Evolutionary conservation across 2,113 vertebrate genomes (phyloP).

Genomic region (Amphilophus citrinellus): DNA sequence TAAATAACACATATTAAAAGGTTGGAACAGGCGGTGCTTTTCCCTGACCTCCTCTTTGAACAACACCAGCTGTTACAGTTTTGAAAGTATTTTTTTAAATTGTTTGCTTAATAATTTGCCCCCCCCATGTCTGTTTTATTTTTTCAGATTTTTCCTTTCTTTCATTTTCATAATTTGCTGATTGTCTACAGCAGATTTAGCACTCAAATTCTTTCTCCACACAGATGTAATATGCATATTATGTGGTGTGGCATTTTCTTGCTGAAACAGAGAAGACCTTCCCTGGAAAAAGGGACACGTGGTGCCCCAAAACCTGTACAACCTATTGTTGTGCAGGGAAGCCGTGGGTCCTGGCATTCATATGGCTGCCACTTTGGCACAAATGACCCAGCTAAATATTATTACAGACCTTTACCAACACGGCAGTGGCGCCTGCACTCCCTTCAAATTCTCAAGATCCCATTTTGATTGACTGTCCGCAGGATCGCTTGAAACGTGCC

Average conservation of each 20-base stretch:
- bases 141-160: background rate
- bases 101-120: background rate
- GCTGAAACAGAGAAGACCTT: background rate
- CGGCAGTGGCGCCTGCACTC: background rate
- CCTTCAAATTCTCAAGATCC: background rate
- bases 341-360: background rate
- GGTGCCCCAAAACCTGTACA: background rate
- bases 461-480: rapidly evolving
- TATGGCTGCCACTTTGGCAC: background rate
- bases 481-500: background rate
- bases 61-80: background rate
- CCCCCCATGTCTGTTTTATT: background rate
- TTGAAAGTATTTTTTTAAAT: background rate
- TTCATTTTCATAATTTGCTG: background rate
- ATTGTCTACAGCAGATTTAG: background rate
- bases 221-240: background rate
- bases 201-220: background rate
- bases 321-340: background rate
- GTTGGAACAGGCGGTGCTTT: background rate
- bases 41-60: background rate
- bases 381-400: background rate
- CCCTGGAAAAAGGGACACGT: background rate
- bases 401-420: background rate
- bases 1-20: background rate
- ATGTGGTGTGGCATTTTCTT: background rate